phyloP scores from a whole-genome alignment of 2,113 vertebrate species.

The Sinocyclocheilus anshuiensis region DNA sequence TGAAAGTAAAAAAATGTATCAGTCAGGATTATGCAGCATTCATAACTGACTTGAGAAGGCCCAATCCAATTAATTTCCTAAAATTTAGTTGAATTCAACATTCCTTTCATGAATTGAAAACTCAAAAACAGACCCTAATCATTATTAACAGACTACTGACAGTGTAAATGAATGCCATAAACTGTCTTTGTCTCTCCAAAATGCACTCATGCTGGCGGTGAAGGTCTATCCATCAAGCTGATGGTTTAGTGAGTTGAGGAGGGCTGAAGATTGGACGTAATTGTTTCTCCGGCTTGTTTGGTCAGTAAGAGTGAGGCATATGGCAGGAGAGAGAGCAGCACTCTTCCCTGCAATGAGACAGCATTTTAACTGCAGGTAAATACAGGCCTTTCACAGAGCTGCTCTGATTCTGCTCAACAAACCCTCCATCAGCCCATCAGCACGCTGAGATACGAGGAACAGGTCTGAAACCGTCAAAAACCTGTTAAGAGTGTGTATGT shows the following conservation, averaged over 20 bases:
- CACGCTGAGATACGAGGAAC: background rate
- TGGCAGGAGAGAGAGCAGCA: background rate
- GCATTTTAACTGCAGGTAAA: background rate
- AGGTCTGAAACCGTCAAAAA: background rate
- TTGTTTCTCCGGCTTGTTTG: constrained; percentile 5
- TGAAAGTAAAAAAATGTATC: background rate
- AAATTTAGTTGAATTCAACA: background rate
- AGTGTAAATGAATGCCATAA: background rate
- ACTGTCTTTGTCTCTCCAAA: background rate
- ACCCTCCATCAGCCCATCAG: constrained; percentile 21
- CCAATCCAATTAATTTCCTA: background rate
- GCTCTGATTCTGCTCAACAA: background rate
- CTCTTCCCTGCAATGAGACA: background rate
- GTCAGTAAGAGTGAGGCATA: constrained; percentile 22
- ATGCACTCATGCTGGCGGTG: background rate
- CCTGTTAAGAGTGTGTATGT: background rate
- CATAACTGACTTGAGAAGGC: background rate
- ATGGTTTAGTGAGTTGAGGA: constrained; percentile 14
- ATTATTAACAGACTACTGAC: background rate
- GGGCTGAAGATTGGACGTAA: constrained; percentile 24
- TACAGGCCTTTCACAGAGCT: constrained; percentile 7
- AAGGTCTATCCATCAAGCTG: constrained; percentile 11
- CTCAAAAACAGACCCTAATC: constrained; percentile 18
- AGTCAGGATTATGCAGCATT: background rate
- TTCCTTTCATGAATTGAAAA: background rate